Conservation (phyloP, 2,113 vertebrate genomes). For the Pheucticus melanocephalus region DNA sequence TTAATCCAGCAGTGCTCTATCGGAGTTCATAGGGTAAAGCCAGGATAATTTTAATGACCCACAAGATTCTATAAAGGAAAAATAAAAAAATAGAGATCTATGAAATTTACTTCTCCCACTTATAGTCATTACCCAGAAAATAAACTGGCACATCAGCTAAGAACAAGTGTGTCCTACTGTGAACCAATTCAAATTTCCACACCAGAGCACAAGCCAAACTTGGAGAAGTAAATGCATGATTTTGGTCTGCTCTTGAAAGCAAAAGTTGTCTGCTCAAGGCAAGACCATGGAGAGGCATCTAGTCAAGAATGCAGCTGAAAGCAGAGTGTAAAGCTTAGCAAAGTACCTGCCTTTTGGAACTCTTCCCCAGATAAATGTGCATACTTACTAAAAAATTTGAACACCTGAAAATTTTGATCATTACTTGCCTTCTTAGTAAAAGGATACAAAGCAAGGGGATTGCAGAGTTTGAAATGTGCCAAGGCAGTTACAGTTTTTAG, state of each 20-base stretch:
- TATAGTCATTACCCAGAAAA: background rate
- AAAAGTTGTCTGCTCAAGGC: background rate
- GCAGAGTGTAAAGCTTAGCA: background rate
- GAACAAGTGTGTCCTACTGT: background rate
- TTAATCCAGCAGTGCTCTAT: background rate
- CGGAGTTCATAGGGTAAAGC: background rate
- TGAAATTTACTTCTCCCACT: background rate
- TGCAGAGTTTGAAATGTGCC: background rate
- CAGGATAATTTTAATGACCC: background rate
- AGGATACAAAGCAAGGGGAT: background rate
- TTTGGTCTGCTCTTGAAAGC: background rate
- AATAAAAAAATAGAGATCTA: background rate
- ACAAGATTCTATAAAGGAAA: background rate
- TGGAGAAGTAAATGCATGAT: background rate
- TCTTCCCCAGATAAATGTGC: background rate
- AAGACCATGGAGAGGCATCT: background rate
- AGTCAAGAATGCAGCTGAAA: background rate
- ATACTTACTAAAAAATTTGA: background rate
- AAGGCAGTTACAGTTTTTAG: background rate
- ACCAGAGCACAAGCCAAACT: background rate
- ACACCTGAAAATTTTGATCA: background rate
- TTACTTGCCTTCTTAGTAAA: background rate
- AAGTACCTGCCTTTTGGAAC: background rate
- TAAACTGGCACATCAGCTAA: background rate
- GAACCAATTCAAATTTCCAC: background rate